Conservation (phyloP, 2,797 vertebrate genomes). For the Melanotaenia maccullochi region DNA sequence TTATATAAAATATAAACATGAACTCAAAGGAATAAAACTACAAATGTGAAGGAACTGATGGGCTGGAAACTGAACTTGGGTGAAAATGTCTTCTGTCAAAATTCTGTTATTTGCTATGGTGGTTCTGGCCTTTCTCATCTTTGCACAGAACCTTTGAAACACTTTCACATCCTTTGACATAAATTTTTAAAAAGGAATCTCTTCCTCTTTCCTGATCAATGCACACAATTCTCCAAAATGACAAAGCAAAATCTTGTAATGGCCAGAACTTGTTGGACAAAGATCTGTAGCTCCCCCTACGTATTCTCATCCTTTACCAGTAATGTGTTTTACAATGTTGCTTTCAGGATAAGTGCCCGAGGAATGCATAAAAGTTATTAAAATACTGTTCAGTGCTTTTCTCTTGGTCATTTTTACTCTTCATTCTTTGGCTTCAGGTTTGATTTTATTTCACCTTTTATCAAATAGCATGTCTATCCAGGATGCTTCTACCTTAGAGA, state of each 20-base stretch:
- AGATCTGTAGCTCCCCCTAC: too few relatives aligned
- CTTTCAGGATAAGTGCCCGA: neutral
- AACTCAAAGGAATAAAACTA: neutral
- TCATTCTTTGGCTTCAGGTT: neutral
- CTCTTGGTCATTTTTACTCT: neutral
- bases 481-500: neutral
- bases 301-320: too few relatives aligned
- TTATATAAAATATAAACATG: neutral
- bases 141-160: neutral
- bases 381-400: slow-evolving; percentile 17
- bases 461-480: neutral
- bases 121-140: neutral
- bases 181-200: too few relatives aligned
- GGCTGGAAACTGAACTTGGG: neutral
- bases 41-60: neutral
- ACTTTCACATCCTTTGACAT: too few relatives aligned
- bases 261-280: too few relatives aligned
- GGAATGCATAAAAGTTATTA: neutral
- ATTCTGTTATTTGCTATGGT: neutral
- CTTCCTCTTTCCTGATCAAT: too few relatives aligned
- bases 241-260: too few relatives aligned
- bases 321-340: neutral
- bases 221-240: too few relatives aligned
- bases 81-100: neutral
- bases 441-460: neutral